Evolutionary conservation across 2,797 vertebrate genomes (phyloP), one percentile per base, ranked within the genome.

Genomic region (Synanceia verrucosa): DNA sequence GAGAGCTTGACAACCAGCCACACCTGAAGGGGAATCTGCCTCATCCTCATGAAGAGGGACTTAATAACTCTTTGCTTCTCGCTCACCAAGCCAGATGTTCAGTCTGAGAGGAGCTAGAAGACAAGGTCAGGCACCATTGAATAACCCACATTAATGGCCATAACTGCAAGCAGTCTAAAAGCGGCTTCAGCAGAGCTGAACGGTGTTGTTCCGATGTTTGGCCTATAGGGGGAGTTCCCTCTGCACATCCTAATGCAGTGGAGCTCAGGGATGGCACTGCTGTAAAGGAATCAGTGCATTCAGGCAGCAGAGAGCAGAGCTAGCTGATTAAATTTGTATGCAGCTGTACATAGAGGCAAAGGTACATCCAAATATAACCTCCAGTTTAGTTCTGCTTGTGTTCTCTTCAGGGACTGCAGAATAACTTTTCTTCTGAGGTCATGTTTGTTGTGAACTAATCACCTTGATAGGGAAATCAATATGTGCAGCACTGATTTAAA

Each of bases 271-370:
- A 85, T 71, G 78, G 53, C 68, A 39, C 73, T 53, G 72, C 71
- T 81, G 68, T 33, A 51, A 41, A 72, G 65, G 71, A 83, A 76
- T 70, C 41, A 18, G 75, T 10, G 70, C 82, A 73, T 77, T 79
- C 57, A 85, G 78, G 77, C 82, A 84, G 86, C 73, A 81, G 52
- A 58, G 69, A 78, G 74, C 41, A 79, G 73, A 84, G 73, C 58
- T 2, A 33, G 26, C 18, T 88, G 80, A 88, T 90, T 92, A 85
- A 84, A 88, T 80, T 78, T 89, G 82, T 46, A 90, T 90, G 57
- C 81, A 77, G 79, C 74, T 86, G 86, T 73, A 89, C 70, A 48
- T 70, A 51, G 64, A 85, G 53, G 78, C 9, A 47, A 55, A 85
- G 80, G 76, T 70, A 66, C 70, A 78, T 81, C 77, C 76, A 81